Evolutionary conservation across 2,797 vertebrate genomes (phyloP), one percentile per base, ranked within the genome.

Genomic region (Alcedo quadribrachys): DNA sequence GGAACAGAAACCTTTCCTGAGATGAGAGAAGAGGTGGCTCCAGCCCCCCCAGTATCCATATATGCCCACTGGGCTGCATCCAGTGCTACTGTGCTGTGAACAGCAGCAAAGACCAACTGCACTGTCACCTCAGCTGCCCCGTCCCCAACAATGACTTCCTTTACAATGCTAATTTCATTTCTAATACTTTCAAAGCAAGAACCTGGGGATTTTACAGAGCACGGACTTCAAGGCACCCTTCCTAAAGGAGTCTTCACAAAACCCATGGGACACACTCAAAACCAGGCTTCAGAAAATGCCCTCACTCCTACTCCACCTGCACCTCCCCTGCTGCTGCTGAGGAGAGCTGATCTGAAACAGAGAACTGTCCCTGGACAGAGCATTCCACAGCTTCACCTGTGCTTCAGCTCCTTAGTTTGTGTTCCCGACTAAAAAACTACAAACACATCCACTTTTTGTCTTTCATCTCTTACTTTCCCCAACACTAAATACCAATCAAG

Each of bases 11-110:
- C 21, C 24, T 28, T 51, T 30, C 19, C 43, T 35, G 61, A 40
- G 30, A 15, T 22, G 8, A 58, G 67, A n/a, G 37, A 55, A 65
- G 66, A 35, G 18, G 43, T 19, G 43, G 17, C 48, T 53, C 68
- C 25, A 4, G 7, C n/a, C 18, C 28, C 7, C 8, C 6, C 15
- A 0, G 5, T 5, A 33, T 12, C 48, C 7, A 0, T 3, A 4
- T 8, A 10, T 24, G 22, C 35, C 19, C 15, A 2, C 21, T 43
- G 5, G 9, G 9, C 21, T 33, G 50, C 9, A 12, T 22, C 30
- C 25, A 2, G 18, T 4, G 24, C 28, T 32, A 8, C 24, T 12
- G 12, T 5, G 53, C 35, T 1, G 0, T 8, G 20, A 24, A 8
- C 15, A 17, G 42, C 11, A 35, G 32, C 51, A 54, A 46, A 45